phyloP scores from a whole-genome alignment of 1,140 invertebrate species.

The Cherax quadricarinatus region DNA sequence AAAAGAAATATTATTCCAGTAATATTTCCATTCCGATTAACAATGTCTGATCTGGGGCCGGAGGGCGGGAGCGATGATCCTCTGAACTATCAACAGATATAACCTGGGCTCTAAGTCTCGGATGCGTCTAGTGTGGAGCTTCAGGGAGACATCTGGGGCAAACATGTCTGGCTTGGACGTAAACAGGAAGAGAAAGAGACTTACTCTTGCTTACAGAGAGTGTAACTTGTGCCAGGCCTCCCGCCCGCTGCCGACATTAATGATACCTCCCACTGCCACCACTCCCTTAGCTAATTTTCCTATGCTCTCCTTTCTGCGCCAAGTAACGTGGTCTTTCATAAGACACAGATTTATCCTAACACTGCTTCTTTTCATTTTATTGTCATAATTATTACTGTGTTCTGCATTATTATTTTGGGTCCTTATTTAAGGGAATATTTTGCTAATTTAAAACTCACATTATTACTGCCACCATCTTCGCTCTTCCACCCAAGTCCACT shows the following conservation, averaged over 20 bases:
- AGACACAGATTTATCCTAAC: not conserved
- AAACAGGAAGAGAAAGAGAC: conserved; percentile 60
- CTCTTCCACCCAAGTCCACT: too few species aligned
- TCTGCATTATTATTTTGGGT: not conserved
- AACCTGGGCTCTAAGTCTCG: too few species aligned
- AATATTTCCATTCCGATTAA: too few species aligned
- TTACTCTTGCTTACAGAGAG: conserved; percentile 42
- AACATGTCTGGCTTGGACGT: conserved; percentile 38
- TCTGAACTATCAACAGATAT: too few species aligned
- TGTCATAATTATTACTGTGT: too few species aligned
- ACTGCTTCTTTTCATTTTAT: not conserved
- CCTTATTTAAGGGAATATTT: too few species aligned
- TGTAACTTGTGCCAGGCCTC: conserved; percentile 8
- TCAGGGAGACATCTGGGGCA: conserved; percentile 20
- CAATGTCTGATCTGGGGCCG: too few species aligned
- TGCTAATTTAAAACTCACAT: too few species aligned
- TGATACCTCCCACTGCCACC: conserved; percentile 1
- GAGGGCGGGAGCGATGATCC: too few species aligned
- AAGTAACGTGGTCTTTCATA: not conserved
- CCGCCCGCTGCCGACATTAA: conserved; percentile 16
- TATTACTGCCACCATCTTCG: too few species aligned
- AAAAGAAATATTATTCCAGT: too few species aligned
- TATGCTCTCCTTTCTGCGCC: not conserved
- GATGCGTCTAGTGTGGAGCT: not conserved
- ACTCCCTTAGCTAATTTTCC: not conserved